Evolutionary conservation across 2,797 vertebrate species (phyloP).

Genomic region (Trichosurus vulpecula): DNA sequence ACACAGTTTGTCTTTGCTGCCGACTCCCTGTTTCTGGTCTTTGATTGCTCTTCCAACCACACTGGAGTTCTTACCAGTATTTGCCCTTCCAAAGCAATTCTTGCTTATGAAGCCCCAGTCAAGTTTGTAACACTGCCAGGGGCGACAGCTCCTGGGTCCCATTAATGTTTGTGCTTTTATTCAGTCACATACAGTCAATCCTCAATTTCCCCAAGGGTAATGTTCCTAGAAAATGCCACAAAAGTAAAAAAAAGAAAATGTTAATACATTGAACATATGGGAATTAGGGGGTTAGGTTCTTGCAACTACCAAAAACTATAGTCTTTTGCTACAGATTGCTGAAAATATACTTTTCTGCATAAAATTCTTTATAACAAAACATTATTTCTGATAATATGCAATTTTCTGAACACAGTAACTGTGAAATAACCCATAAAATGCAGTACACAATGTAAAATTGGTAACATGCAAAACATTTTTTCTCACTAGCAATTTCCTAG

Average conservation of each 20-base stretch:
- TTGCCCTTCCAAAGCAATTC: constrained; percentile 71
- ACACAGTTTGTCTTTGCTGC: constrained; percentile 78
- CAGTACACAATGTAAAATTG: background rate
- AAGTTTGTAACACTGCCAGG: background rate
- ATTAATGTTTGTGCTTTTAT: background rate
- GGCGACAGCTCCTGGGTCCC: background rate
- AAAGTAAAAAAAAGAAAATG: background rate
- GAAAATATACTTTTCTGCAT: background rate
- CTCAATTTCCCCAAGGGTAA: background rate
- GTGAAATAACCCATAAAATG: background rate
- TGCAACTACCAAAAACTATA: background rate
- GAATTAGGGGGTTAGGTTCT: background rate
- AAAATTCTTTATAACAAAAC: background rate
- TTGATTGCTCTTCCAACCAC: constrained; percentile 62
- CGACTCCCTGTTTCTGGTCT: constrained; percentile 68
- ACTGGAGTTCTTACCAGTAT: constrained; percentile 53
- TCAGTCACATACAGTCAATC: background rate
- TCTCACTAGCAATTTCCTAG: background rate
- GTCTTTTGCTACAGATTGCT: background rate
- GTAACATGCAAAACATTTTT: background rate
- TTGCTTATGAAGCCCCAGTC: constrained; percentile 29
- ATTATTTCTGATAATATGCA: background rate
- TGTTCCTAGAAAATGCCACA: background rate
- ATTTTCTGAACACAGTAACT: background rate
- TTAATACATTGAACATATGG: background rate